Base-by-base conservation (phyloP, 2,888 invertebrate species). In the Meloe dianella region DNA sequence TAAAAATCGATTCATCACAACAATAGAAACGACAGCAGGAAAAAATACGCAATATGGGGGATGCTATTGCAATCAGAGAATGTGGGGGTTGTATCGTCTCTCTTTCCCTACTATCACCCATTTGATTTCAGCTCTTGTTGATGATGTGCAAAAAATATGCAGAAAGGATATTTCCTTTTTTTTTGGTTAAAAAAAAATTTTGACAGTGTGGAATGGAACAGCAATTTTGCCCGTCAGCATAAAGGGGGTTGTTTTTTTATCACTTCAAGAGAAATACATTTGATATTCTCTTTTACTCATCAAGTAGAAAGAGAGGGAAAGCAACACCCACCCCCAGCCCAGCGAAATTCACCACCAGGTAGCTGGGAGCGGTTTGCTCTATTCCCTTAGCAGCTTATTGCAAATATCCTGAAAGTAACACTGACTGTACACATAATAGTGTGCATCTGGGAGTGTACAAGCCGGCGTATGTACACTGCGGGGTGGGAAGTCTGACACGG, bases 401-500 rank as follows among this genome's bases (percentile, higher is more conserved):
- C 51, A 51, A 51, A 51, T 24, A 24, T 20, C 47, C 47, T 27
- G 61, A 12, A 20, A 38, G 9, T 35, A 12, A 4, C 22, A 22
- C 24, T 24, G 29, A 32, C 22, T 30, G 63, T 51, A 60, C 32
- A 66, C 51, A 64, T 66, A 79, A 63, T 30, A 17, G 60, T 64
- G 62, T 59, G 61, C n/a, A n/a, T 66, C 68, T 57, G 70, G 69
- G 81, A 82, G 75, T 82, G 82, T 82, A 82, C 82, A 77, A 80
- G 81, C 82, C 80, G 81, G 81, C 82, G 82, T 82, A 80, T 82
- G 83, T 83, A 83, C 84, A 83, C 84, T 80, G 81, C 78, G 78
- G 83, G 83, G 83, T 83, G 84, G 84, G 80, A 83, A 83, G 81
- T 83, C 82, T 81, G 80, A 83, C 84, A 83, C 83, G 83, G 80